Conservation (phyloP, 2,113 vertebrate genomes). For the Neogobius melanostomus region DNA sequence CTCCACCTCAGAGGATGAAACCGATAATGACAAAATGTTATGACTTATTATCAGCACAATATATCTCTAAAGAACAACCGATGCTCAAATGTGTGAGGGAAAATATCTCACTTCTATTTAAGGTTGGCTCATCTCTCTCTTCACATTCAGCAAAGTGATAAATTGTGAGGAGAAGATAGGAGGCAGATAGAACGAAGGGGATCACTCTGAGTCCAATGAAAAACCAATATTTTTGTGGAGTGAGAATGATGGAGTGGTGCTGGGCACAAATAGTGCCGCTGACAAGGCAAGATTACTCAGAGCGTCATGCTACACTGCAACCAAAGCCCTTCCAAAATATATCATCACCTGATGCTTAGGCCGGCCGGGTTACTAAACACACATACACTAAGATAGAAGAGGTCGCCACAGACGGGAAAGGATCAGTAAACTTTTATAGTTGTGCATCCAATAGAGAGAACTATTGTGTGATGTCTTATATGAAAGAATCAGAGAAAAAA, state of each 20-base stretch:
- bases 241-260: conserved; percentile 55
- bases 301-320: conserved; percentile 61
- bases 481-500: background rate
- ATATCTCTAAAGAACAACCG: conserved; percentile 10
- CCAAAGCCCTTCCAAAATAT: conserved; percentile 63
- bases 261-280: conserved; percentile 39
- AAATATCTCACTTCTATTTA: conserved; percentile 9
- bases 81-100: background rate
- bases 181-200: conserved; percentile 30
- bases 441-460: background rate
- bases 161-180: conserved; percentile 30
- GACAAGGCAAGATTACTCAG: conserved; percentile 56
- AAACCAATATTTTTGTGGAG: conserved; percentile 64
- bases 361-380: conserved; percentile 11
- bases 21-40: conserved; percentile 1
- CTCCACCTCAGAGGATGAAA: background rate
- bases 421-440: background rate
- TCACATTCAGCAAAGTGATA: conserved; percentile 21
- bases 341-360: conserved; percentile 60
- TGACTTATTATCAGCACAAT: conserved; percentile 7
- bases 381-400: background rate
- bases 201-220: conserved; percentile 55
- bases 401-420: background rate
- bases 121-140: conserved; percentile 1
- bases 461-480: background rate